Evolutionary conservation across 2,888 invertebrate genomes (phyloP).

Genomic region (Dynastes maya): DNA sequence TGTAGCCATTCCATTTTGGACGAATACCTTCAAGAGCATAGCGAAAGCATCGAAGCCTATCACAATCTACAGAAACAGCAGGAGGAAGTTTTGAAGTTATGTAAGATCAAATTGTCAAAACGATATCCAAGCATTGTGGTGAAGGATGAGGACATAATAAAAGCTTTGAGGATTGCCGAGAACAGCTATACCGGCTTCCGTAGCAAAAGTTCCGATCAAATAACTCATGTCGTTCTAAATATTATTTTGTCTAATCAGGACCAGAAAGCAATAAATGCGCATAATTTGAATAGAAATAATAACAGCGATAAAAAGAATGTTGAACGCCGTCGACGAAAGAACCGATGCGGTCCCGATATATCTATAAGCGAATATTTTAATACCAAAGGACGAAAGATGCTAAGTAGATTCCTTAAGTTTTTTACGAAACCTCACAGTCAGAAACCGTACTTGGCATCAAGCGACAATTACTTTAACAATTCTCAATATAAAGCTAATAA

Average conservation of each 20-base stretch:
- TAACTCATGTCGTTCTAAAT: slow-evolving; percentile 33
- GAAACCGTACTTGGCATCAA: slow-evolving; percentile 16
- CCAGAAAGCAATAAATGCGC: not conserved
- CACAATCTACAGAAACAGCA: slow-evolving; percentile 41
- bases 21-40: slow-evolving; percentile 41
- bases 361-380: slow-evolving; percentile 22
- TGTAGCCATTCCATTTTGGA: slow-evolving; percentile 6
- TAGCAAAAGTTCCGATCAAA: slow-evolving; percentile 29
- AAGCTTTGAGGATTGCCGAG: slow-evolving; percentile 39
- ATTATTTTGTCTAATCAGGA: slow-evolving; percentile 33
- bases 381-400: not conserved
- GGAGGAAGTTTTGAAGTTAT: slow-evolving; percentile 42
- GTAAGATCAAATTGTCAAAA: slow-evolving; percentile 36
- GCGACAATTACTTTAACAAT: slow-evolving; percentile 39
- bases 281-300: not conserved
- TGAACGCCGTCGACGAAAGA: not conserved
- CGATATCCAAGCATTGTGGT: slow-evolving; percentile 34
- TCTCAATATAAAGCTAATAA: not conserved
- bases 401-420: slow-evolving; percentile 20
- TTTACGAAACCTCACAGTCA: slow-evolving; percentile 30
- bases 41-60: slow-evolving; percentile 45
- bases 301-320: not conserved
- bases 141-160: slow-evolving; percentile 47
- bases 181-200: slow-evolving; percentile 4
- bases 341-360: not conserved